Conservation (phyloP, 2,888 invertebrate species). For the Bembecia ichneumoniformis region DNA sequence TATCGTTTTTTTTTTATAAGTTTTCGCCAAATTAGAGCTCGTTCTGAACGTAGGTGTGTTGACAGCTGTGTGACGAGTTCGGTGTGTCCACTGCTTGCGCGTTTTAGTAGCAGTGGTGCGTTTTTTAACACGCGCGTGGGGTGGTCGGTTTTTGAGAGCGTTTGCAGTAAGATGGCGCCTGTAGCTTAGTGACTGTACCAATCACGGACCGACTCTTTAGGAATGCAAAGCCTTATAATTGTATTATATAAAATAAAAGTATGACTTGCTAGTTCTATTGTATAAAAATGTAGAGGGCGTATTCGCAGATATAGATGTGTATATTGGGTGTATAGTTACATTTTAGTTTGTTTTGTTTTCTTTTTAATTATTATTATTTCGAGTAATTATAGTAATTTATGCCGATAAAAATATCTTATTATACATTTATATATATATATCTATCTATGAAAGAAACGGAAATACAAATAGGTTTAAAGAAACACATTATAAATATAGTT, state of each 20-base stretch:
- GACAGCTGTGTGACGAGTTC: constrained; percentile 8
- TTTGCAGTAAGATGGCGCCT: constrained; percentile 33
- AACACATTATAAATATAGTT: constrained; percentile 68
- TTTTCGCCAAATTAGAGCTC: no score
- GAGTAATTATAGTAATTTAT: constrained; percentile 71
- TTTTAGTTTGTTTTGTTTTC: constrained; percentile 53
- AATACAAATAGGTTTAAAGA: constrained; percentile 66
- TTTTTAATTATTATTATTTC: constrained; percentile 36
- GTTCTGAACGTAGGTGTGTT: constrained; percentile 33
- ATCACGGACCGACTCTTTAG: constrained; percentile 34
- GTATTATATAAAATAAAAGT: constrained; percentile 37
- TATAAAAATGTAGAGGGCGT: constrained; percentile 50
- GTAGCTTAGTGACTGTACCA: constrained; percentile 15
- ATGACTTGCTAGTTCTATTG: constrained; percentile 57
- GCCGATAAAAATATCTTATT: constrained; percentile 45
- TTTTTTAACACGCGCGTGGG: constrained; percentile 12
- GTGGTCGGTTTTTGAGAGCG: constrained; percentile 26
- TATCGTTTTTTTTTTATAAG: no score
- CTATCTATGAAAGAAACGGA: constrained; percentile 47
- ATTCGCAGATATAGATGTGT: constrained; percentile 59
- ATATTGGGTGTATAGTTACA: constrained; percentile 70
- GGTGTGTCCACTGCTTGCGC: no score
- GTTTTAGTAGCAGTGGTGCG: no score
- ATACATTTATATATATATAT: constrained; percentile 44
- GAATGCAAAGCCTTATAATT: constrained; percentile 58